These are phyloP conservation scores for Latrodectus hesperus DNA, from an alignment of 2,888 invertebrate genomes.

Conservation along the genomic window DNA sequence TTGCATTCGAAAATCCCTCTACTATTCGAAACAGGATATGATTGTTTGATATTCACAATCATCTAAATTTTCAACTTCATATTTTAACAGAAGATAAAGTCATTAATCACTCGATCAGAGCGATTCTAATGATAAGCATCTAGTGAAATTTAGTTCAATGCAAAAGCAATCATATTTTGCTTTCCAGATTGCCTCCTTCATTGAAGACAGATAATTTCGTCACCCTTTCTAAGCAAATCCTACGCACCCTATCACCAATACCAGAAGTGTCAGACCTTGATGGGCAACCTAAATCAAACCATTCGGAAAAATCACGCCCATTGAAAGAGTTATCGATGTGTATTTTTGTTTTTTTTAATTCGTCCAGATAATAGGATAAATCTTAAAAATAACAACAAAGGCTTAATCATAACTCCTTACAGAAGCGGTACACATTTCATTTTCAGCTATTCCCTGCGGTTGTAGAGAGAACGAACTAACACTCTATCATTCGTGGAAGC, in stretches of 20 bases:
- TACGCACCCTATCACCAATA: slow-evolving; percentile 4
- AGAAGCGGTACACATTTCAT: slow-evolving; percentile 8
- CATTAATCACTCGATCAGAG: background rate
- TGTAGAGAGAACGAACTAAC: background rate
- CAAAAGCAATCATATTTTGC: background rate
- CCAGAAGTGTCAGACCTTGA: background rate
- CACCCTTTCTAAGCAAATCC: background rate
- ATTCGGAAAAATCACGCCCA: slow-evolving; percentile 35
- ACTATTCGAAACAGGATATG: no score
- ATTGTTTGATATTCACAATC: no score
- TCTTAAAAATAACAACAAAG: slow-evolving; percentile 23
- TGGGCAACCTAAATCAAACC: slow-evolving; percentile 1
- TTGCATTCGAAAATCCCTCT: no score
- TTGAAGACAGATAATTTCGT: background rate
- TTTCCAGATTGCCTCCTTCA: background rate
- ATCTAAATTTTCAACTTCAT: no score
- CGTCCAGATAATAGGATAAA: slow-evolving; percentile 25
- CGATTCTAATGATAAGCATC: slow-evolving; percentile 1
- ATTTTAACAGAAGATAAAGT: background rate
- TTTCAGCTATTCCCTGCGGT: slow-evolving; percentile 13
- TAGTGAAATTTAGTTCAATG: background rate
- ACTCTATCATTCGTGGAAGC: slow-evolving; percentile 47
- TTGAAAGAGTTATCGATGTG: slow-evolving; percentile 26
- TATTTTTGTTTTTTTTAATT: slow-evolving; percentile 15
- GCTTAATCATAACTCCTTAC: slow-evolving; percentile 7